These are phyloP conservation scores for Bubo blakistoni DNA, from an alignment of 2,113 vertebrate genomes.

Conservation along the genomic window DNA sequence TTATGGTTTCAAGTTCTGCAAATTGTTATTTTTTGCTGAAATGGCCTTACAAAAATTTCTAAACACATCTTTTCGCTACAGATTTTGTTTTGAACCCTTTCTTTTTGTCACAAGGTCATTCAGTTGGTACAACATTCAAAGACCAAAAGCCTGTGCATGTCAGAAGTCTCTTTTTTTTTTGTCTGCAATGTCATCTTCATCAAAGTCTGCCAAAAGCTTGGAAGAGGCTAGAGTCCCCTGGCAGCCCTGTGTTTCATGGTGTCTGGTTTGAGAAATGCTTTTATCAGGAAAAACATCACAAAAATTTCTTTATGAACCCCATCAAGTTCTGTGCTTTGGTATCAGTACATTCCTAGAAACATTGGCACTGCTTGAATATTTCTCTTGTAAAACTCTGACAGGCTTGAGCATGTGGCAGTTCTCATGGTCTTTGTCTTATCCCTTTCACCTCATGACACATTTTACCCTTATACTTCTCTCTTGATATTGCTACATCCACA, in stretches of 20 bases:
- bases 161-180: neutral
- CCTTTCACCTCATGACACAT: neutral
- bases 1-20: neutral
- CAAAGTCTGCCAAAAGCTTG: slow-evolving; percentile 10
- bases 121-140: neutral
- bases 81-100: neutral
- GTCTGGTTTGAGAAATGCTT: neutral
- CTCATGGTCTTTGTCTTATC: neutral
- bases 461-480: neutral
- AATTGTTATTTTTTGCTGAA: neutral
- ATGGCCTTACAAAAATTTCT: neutral
- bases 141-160: neutral
- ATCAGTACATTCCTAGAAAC: neutral
- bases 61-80: neutral
- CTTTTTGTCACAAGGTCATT: slow-evolving; percentile 26
- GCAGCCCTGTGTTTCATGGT: neutral
- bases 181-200: slow-evolving; percentile 3
- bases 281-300: neutral
- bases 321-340: neutral
- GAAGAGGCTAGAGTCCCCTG: neutral
- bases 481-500: neutral
- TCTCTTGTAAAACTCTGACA: slow-evolving; percentile 11
- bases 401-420: slow-evolving; percentile 4
- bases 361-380: neutral
- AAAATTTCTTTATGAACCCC: neutral